phyloP scores from a whole-genome alignment of 2,797 vertebrate genomes.

The Clarias laeviceps region DNA sequence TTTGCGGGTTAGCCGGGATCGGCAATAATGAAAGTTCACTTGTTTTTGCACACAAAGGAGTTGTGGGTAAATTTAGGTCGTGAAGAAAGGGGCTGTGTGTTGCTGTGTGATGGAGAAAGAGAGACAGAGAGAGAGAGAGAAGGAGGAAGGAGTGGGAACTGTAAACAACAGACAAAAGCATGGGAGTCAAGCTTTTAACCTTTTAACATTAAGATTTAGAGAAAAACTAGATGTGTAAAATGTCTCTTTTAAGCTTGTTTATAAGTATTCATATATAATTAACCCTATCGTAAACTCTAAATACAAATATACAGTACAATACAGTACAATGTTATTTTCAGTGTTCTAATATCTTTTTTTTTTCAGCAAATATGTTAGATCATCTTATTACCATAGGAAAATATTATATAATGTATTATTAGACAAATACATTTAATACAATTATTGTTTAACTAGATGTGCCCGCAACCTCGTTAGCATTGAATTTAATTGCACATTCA shows the following conservation, averaged over 20 bases:
- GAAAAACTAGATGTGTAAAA: neutral
- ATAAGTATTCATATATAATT: neutral
- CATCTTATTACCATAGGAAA: too few species aligned
- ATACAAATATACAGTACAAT: neutral
- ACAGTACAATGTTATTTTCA: neutral
- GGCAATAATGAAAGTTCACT: slow-evolving; percentile 84
- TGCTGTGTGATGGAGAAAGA: slow-evolving; percentile 26
- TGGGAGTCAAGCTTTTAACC: slow-evolving; percentile 51
- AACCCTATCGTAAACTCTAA: neutral
- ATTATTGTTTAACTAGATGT: too few species aligned
- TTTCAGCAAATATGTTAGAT: neutral
- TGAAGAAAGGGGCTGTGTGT: slow-evolving; percentile 48
- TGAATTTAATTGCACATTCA: too few species aligned
- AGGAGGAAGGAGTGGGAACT: slow-evolving; percentile 43
- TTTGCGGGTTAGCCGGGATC: slow-evolving; percentile 78
- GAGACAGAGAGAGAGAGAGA: neutral
- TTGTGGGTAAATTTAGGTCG: slow-evolving; percentile 73
- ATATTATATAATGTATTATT: too few species aligned
- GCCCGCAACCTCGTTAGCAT: too few species aligned
- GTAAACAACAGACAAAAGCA: slow-evolving; percentile 36
- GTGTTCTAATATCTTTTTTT: neutral
- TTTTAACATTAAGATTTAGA: neutral
- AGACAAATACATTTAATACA: too few species aligned
- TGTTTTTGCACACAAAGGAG: slow-evolving; percentile 73
- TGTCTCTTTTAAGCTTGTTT: neutral